phyloP scores from a whole-genome alignment of 2,888 invertebrate species.

The Drosophila imparisetae region DNA sequence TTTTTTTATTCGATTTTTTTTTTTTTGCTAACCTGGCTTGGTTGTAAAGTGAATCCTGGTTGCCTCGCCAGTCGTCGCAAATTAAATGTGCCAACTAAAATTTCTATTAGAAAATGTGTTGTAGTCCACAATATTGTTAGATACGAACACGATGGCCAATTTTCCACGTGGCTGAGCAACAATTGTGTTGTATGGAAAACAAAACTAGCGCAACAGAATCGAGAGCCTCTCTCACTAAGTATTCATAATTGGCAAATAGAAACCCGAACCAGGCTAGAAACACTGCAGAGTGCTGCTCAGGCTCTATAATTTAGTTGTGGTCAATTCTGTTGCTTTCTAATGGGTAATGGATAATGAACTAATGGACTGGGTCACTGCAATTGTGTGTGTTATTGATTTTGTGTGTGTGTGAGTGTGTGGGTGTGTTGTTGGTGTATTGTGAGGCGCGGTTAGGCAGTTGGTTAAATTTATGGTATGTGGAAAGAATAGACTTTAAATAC shows the following conservation, averaged over 20 bases:
- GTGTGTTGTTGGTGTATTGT: background rate
- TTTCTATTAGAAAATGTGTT: conserved; percentile 24
- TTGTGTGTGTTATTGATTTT: conserved; percentile 44
- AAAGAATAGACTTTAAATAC: background rate
- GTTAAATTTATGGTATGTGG: conserved; percentile 40
- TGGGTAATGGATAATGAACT: conserved; percentile 19
- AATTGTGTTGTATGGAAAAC: conserved; percentile 54
- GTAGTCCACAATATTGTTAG: background rate
- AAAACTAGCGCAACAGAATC: conserved; percentile 19
- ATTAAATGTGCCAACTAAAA: conserved; percentile 47
- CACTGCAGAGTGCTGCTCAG: background rate
- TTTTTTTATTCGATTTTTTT: background rate
- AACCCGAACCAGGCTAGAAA: background rate
- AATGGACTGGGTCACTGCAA: conserved; percentile 38
- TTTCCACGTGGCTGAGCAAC: conserved; percentile 65
- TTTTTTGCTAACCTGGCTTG: conserved; percentile 33
- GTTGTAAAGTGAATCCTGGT: conserved; percentile 43
- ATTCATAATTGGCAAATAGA: conserved; percentile 36
- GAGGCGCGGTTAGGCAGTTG: conserved; percentile 14
- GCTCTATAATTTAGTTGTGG: conserved; percentile 45
- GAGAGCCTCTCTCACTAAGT: conserved; percentile 11
- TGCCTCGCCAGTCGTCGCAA: conserved; percentile 54
- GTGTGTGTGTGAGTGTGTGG: background rate
- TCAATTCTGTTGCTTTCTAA: conserved; percentile 3
- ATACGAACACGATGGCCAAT: conserved; percentile 40